Evolutionary conservation across 1,140 invertebrate species (phyloP).

Genomic region (Drosophila kurseongensis): DNA sequence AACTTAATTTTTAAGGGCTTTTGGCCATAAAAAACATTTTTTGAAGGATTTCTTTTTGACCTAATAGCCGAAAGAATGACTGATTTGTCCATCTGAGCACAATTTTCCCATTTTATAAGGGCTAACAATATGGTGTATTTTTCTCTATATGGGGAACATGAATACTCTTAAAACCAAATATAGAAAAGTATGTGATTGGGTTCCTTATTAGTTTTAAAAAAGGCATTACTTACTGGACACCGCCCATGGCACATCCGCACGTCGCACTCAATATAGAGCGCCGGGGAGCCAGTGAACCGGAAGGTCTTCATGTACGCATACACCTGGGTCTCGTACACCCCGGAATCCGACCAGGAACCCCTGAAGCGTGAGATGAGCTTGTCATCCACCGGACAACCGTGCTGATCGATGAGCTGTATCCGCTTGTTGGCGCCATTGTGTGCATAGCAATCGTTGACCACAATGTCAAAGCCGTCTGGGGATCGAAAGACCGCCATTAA

Average conservation of each 20-base stretch:
- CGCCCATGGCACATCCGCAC: slow-evolving; percentile 97
- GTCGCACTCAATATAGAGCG: slow-evolving; percentile 97
- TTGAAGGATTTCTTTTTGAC: no score
- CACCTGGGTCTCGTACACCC: slow-evolving; percentile 96
- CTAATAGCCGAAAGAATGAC: no score
- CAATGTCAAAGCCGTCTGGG: slow-evolving; percentile 96
- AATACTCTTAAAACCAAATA: no score
- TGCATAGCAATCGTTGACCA: slow-evolving; percentile 97
- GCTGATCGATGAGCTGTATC: slow-evolving; percentile 96
- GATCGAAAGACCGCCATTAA: slow-evolving; percentile 57
- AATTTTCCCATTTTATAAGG: no score
- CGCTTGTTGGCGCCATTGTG: slow-evolving; percentile 96
- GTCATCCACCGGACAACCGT: slow-evolving; percentile 97
- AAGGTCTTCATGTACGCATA: slow-evolving; percentile 98
- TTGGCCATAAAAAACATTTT: no score
- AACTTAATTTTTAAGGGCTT: no score
- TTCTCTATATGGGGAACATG: no score
- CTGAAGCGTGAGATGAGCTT: slow-evolving; percentile 96
- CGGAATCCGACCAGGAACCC: slow-evolving; percentile 95
- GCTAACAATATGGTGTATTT: no score
- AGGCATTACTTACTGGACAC: slow-evolving; percentile 89
- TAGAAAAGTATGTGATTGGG: no score
- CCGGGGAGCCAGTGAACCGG: slow-evolving; percentile 96
- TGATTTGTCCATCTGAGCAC: no score
- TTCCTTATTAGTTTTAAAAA: not conserved